phyloP scores from a whole-genome alignment of 2,888 invertebrate species.

The Iphiclides podalirius region DNA sequence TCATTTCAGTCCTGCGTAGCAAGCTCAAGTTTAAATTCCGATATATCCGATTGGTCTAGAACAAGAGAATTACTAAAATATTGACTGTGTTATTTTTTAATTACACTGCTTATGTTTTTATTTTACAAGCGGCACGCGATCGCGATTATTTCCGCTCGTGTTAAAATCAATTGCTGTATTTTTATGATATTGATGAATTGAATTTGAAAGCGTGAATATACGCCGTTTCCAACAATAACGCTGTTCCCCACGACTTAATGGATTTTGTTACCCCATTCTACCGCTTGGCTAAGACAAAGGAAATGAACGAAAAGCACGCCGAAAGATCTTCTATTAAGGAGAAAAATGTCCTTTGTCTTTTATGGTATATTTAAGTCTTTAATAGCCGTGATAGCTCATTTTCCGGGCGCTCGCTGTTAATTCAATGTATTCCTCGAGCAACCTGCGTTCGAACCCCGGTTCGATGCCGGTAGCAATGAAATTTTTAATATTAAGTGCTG shows the following conservation, averaged over 20 bases:
- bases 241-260: constrained; percentile 16
- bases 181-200: constrained; percentile 60
- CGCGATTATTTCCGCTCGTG: constrained; percentile 53
- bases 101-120: constrained; percentile 39
- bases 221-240: constrained; percentile 18
- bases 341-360: too few species aligned
- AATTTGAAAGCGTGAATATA: constrained; percentile 28
- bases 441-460: too few species aligned
- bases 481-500: too few species aligned
- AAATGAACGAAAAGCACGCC: not conserved
- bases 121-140: constrained; percentile 48
- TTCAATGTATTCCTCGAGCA: too few species aligned
- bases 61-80: constrained; percentile 50
- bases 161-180: constrained; percentile 55
- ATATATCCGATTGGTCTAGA: too few species aligned
- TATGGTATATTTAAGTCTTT: too few species aligned
- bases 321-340: too few species aligned
- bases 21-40: too few species aligned
- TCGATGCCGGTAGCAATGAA: too few species aligned
- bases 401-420: too few species aligned
- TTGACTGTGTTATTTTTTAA: constrained; percentile 62
- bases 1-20: too few species aligned
- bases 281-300: too few species aligned
- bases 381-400: not conserved
- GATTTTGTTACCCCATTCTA: not conserved